phyloP scores from a whole-genome alignment of 2,113 vertebrate species.

The Oryzias curvinotus region DNA sequence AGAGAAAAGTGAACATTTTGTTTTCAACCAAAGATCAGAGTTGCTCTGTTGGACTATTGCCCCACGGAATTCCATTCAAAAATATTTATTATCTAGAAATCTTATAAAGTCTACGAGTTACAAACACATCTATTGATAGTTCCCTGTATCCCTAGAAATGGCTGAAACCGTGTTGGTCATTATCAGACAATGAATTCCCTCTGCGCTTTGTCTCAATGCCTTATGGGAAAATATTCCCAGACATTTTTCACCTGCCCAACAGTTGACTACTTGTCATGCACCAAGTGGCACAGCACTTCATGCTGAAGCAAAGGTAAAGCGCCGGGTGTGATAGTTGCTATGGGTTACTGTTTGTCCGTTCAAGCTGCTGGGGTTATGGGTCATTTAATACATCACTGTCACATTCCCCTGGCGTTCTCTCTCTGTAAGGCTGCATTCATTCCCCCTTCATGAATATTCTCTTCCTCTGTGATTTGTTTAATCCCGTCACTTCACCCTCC shows the following conservation, averaged over 20 bases:
- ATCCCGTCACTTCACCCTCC: constrained; percentile 55
- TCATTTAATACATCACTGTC: constrained; percentile 62
- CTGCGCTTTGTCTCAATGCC: no score
- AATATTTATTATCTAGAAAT: no score
- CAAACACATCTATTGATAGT: not conserved
- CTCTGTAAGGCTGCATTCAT: constrained; percentile 48
- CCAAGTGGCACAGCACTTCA: not conserved
- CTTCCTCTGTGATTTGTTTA: constrained; percentile 64
- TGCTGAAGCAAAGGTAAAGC: constrained; percentile 19
- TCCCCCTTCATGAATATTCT: constrained; percentile 69
- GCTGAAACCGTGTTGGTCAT: not conserved
- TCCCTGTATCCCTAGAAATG: not conserved
- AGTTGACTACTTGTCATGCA: constrained; percentile 9
- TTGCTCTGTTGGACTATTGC: no score
- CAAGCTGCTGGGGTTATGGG: constrained; percentile 50
- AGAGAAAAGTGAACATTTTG: no score
- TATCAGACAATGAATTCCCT: not conserved
- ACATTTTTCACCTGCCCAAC: not conserved
- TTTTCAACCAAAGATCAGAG: no score
- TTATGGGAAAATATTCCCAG: no score
- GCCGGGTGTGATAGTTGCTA: constrained; percentile 47
- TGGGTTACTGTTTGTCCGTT: constrained; percentile 57
- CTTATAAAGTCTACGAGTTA: no score
- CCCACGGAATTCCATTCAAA: no score
- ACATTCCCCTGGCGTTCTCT: constrained; percentile 18